Percentiles rank a stretch among this genome's conserved stretches.
phyloP scores from a whole-genome alignment of 2,113 vertebrate species.

The Rhynchomys soricoides region DNA sequence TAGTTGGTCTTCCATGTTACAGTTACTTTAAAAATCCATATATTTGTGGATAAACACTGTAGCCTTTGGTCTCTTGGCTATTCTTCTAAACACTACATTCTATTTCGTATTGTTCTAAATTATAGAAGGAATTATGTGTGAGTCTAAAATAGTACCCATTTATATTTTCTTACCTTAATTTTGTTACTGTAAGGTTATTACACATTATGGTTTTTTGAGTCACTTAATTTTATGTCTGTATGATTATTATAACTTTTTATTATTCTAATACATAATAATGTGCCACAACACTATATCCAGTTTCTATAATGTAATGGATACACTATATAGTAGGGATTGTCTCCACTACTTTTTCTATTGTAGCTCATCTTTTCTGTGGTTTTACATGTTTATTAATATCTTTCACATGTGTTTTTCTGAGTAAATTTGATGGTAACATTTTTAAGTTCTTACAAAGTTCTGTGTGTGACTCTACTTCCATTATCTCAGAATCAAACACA shows the following conservation, averaged over 20 bases:
- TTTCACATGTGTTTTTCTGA: not conserved
- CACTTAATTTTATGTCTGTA: slow-evolving; percentile 2
- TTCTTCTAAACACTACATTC: not conserved
- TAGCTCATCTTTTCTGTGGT: not conserved
- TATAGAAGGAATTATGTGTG: not conserved
- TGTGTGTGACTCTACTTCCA: not conserved
- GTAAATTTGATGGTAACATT: not conserved
- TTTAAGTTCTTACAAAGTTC: slow-evolving; percentile 20
- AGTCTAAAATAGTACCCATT: not conserved
- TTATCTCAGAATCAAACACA: not conserved
- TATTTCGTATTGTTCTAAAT: not conserved
- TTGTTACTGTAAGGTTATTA: not conserved
- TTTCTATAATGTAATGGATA: not conserved
- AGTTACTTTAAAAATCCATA: not conserved
- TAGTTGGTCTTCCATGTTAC: not conserved
- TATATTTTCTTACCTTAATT: not conserved
- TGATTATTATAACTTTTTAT: not conserved
- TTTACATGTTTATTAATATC: not conserved
- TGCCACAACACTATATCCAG: not conserved
- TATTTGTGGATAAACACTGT: not conserved
- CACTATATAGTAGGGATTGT: not conserved
- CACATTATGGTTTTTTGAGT: not conserved
- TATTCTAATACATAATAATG: not conserved
- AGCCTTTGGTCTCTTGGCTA: not conserved
- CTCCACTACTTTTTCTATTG: not conserved